Evolutionary conservation across 2,888 invertebrate genomes (phyloP).

Genomic region (Pollenia angustigena): DNA sequence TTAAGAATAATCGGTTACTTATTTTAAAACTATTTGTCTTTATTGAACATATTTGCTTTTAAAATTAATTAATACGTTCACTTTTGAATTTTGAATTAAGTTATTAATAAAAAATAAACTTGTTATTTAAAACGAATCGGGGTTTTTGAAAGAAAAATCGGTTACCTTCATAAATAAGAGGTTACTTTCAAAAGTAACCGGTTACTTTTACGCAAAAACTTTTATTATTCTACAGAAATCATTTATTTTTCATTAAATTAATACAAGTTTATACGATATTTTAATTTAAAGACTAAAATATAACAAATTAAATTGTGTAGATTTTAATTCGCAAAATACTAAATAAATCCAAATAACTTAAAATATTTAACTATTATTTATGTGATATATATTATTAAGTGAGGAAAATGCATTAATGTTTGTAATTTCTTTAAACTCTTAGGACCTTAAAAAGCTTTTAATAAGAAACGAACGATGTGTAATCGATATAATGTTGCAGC

Average conservation of each 20-base stretch:
- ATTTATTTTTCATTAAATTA: constrained; percentile 15
- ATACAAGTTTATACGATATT: constrained; percentile 47
- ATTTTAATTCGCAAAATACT: background rate
- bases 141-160: too few species aligned
- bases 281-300: constrained; percentile 6
- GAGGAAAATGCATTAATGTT: constrained; percentile 32
- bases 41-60: too few species aligned
- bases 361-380: constrained; percentile 76
- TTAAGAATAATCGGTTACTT: too few species aligned
- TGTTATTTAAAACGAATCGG: too few species aligned
- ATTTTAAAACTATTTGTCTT: too few species aligned
- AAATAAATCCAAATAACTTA: constrained; percentile 23
- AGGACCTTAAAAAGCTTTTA: background rate
- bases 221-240: constrained; percentile 9
- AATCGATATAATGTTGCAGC: background rate
- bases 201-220: background rate
- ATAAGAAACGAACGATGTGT: constrained; percentile 12
- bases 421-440: background rate
- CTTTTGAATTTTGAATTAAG: too few species aligned
- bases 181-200: background rate
- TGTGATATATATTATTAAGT: constrained; percentile 84
- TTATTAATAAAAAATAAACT: too few species aligned
- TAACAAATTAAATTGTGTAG: background rate
- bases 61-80: too few species aligned
- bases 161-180: background rate